Conservation (phyloP, 2,113 vertebrate species). For the Gavialis gangeticus region DNA sequence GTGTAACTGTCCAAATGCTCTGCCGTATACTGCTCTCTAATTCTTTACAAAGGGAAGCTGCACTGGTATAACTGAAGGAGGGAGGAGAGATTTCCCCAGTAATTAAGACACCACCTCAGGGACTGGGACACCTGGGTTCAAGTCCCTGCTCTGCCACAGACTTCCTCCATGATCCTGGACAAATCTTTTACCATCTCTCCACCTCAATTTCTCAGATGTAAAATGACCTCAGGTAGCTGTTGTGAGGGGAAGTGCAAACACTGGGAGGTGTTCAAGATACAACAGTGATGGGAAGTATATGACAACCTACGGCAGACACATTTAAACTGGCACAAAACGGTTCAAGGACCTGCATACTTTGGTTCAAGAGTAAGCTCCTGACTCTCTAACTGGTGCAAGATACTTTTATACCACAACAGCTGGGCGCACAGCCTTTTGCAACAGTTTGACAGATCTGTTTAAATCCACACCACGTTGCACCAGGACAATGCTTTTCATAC, state of each 20-base stretch:
- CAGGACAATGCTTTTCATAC: not conserved
- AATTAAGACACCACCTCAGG: not conserved
- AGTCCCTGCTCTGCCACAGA: not conserved
- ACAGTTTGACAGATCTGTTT: not conserved
- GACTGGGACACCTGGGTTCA: not conserved
- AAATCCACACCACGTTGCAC: not conserved
- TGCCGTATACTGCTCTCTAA: not conserved
- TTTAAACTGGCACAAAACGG: not conserved
- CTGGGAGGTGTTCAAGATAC: not conserved
- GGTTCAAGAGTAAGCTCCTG: too few relatives aligned
- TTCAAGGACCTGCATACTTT: not conserved
- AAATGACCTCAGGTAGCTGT: not conserved
- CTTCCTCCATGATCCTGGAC: not conserved
- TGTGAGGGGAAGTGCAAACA: not conserved
- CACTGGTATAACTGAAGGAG: not conserved
- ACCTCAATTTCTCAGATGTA: rapidly evolving
- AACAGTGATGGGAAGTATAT: not conserved
- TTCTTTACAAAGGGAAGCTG: not conserved
- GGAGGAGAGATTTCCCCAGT: not conserved
- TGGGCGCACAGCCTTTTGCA: not conserved
- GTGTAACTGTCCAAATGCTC: not conserved
- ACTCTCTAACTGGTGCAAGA: too few relatives aligned
- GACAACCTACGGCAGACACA: not conserved
- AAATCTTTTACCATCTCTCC: not conserved
- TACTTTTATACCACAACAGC: not conserved